Conservation (phyloP, 2,888 invertebrate genomes). For the Dasysyrphus albostriatus region DNA sequence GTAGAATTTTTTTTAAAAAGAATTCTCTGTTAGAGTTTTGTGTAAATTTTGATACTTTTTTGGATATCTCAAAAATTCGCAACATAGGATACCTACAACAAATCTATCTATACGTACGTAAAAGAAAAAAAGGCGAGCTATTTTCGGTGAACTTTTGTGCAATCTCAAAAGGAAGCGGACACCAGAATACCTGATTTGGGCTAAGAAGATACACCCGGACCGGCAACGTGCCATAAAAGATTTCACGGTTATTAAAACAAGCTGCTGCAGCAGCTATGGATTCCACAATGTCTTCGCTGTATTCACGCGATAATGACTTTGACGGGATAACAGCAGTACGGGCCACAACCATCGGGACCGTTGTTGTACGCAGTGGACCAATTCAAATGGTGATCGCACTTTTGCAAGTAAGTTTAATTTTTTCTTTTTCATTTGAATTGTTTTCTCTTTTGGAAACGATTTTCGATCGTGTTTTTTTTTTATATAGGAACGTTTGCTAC, state of each 20-base stretch:
- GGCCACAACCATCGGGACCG: slow-evolving; percentile 94
- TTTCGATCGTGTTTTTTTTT: slow-evolving; percentile 6
- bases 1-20: slow-evolving; percentile 55
- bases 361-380: slow-evolving; percentile 94
- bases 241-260: slow-evolving; percentile 52
- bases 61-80: slow-evolving; percentile 24
- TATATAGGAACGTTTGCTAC: slow-evolving; percentile 48
- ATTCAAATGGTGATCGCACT: slow-evolving; percentile 94
- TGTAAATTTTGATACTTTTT: slow-evolving; percentile 19
- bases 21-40: slow-evolving; percentile 18
- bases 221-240: slow-evolving; percentile 57
- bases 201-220: slow-evolving; percentile 38
- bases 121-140: slow-evolving; percentile 3
- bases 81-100: slow-evolving; percentile 14
- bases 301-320: slow-evolving; percentile 60
- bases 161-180: slow-evolving; percentile 32
- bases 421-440: not conserved
- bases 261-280: slow-evolving; percentile 77
- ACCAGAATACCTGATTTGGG: slow-evolving; percentile 56
- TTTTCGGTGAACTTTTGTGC: slow-evolving; percentile 14
- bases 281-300: slow-evolving; percentile 82
- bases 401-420: slow-evolving; percentile 89
- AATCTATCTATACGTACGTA: not conserved
- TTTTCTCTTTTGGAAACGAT: slow-evolving; percentile 24
- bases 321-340: slow-evolving; percentile 80